Evolutionary conservation across 2,888 invertebrate species (phyloP).

Genomic region (Crioceris asparagi): DNA sequence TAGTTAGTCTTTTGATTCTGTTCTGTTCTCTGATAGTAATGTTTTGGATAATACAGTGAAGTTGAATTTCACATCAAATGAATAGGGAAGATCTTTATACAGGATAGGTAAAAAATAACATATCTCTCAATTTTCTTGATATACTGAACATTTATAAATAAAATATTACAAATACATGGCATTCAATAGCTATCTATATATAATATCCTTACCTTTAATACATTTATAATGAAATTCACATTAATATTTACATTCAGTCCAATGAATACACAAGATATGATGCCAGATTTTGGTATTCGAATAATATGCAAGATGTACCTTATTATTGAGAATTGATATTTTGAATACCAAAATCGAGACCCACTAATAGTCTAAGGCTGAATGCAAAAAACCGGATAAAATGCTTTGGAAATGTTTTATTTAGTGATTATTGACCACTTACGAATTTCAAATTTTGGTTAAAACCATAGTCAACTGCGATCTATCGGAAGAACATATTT

Average conservation of each 20-base stretch:
- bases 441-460: too few species aligned
- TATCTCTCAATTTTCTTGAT: constrained; percentile 5
- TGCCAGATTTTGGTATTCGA: too few species aligned
- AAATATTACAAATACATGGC: constrained; percentile 24
- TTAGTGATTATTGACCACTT: too few species aligned
- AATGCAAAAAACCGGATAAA: too few species aligned
- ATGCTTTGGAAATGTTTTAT: too few species aligned
- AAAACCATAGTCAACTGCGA: too few species aligned
- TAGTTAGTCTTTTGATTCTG: background rate
- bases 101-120: background rate
- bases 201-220: constrained; percentile 11
- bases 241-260: constrained; percentile 23
- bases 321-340: too few species aligned
- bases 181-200: constrained; percentile 16
- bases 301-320: too few species aligned
- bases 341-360: too few species aligned
- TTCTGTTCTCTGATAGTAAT: background rate
- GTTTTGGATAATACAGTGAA: background rate
- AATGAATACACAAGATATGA: constrained; percentile 14
- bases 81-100: background rate
- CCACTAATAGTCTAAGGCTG: too few species aligned
- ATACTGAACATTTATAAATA: constrained; percentile 23
- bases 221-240: constrained; percentile 20
- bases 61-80: background rate
- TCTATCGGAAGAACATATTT: too few species aligned